phyloP scores from a whole-genome alignment of 2,888 invertebrate genomes.

The Eristalinus sepulchralis region DNA sequence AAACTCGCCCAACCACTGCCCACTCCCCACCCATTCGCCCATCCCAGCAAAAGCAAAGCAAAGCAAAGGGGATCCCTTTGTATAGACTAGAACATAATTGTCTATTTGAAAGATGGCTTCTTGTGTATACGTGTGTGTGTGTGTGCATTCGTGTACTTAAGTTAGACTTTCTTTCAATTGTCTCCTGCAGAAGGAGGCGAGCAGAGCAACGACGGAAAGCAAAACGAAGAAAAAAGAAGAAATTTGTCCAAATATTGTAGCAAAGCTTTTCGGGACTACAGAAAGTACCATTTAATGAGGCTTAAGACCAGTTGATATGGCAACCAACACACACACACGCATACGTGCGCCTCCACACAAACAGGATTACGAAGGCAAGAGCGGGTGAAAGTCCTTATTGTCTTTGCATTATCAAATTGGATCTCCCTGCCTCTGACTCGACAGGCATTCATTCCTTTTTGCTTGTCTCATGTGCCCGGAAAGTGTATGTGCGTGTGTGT shows the following conservation, averaged over 20 bases:
- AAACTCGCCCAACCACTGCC: neutral
- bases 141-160: neutral
- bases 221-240: neutral
- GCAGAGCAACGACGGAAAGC: neutral
- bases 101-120: neutral
- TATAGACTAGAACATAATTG: neutral
- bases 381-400: constrained; percentile 22
- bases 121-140: neutral
- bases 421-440: neutral
- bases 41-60: neutral
- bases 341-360: neutral
- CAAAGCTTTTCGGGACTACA: constrained; percentile 15
- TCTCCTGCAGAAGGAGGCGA: neutral
- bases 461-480: neutral
- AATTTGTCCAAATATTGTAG: neutral
- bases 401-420: constrained; percentile 32
- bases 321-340: constrained; percentile 1
- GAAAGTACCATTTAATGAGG: constrained; percentile 40
- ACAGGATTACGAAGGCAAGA: neutral
- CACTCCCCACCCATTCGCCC: too few relatives aligned
- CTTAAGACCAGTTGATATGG: constrained; percentile 27
- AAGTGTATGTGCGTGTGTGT: neutral
- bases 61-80: neutral
- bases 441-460: neutral
- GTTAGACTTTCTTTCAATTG: neutral